Evolutionary conservation across 1,140 invertebrate species (phyloP).

Genomic region (Delia radicum): DNA sequence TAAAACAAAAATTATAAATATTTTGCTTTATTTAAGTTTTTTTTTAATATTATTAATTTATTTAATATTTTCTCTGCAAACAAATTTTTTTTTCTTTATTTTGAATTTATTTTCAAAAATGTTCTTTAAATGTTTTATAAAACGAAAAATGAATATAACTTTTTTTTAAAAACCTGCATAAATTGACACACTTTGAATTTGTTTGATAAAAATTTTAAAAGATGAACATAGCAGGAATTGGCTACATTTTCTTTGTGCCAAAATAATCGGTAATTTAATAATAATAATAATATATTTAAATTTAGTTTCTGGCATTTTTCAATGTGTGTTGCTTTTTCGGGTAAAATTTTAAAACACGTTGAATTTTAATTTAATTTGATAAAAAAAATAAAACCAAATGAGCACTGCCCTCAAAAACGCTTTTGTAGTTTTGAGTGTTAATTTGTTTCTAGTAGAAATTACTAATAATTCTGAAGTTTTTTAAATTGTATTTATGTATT

Average conservation of each 20-base stretch:
- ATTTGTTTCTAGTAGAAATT: neutral
- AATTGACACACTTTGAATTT: neutral
- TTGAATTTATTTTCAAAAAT: neutral
- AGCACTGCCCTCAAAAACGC: neutral
- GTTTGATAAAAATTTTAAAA: slow-evolving; percentile 11
- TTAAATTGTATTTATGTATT: neutral
- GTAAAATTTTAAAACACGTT: neutral
- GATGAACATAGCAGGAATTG: slow-evolving; percentile 37
- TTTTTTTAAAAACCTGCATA: neutral
- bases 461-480: neutral
- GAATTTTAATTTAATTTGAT: neutral
- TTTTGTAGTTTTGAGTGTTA: neutral
- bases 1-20: neutral
- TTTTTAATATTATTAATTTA: neutral
- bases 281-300: too few species aligned
- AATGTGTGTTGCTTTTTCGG: slow-evolving; percentile 22
- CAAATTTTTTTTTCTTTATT: neutral
- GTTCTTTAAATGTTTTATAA: neutral
- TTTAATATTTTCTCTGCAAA: neutral
- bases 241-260: slow-evolving; percentile 30
- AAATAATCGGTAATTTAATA: slow-evolving; percentile 32
- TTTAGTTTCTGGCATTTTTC: slow-evolving; percentile 10
- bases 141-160: neutral
- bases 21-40: neutral
- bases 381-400: too few species aligned